Evolutionary conservation across 2,888 invertebrate species (phyloP).

Genomic region (Hartigia nigra): DNA sequence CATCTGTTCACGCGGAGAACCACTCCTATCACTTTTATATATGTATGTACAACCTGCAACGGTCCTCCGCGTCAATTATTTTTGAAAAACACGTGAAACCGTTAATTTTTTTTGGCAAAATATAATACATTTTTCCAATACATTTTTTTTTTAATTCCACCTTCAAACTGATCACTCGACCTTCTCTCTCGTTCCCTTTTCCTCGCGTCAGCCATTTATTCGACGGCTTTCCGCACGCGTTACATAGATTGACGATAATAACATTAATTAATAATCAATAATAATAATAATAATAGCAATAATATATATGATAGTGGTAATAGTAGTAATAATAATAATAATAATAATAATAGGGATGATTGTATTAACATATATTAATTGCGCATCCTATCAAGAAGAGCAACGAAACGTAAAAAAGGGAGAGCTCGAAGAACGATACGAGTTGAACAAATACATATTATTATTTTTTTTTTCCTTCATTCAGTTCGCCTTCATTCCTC

Average conservation of each 20-base stretch:
- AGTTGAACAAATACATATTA: background rate
- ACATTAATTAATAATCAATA: background rate
- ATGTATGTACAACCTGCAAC: constrained; percentile 15
- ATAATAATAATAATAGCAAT: background rate
- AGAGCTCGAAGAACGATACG: background rate
- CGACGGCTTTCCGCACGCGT: background rate
- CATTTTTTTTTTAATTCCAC: background rate
- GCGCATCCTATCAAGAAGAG: background rate
- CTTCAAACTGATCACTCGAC: background rate
- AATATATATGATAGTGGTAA: background rate
- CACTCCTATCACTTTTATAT: background rate
- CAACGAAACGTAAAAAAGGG: background rate
- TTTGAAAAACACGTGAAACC: constrained; percentile 1
- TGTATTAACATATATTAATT: background rate
- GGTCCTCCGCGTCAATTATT: constrained; percentile 19
- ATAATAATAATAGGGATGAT: background rate
- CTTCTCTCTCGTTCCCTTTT: background rate
- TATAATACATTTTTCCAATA: background rate
- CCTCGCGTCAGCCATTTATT: background rate
- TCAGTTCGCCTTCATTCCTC: background rate
- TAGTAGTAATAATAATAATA: too few species aligned
- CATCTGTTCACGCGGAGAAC: background rate
- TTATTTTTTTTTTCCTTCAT: background rate
- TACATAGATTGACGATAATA: background rate
- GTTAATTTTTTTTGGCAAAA: background rate